phyloP scores from a whole-genome alignment of 2,888 invertebrate species.

The Tuta absoluta region DNA sequence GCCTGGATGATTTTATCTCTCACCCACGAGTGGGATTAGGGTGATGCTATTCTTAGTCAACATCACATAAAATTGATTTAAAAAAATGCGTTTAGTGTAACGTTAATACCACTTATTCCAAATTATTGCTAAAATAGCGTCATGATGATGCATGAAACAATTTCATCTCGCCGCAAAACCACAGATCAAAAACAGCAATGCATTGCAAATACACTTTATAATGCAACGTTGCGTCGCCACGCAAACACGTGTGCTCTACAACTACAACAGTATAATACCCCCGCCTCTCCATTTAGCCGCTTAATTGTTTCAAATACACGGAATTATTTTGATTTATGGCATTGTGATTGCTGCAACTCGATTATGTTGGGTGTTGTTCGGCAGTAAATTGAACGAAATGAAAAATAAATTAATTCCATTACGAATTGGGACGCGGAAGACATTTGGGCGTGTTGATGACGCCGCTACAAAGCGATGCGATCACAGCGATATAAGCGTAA shows the following conservation, averaged over 20 bases:
- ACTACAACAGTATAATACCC: slow-evolving; percentile 24
- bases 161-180: background rate
- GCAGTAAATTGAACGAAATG: slow-evolving; percentile 74
- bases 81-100: too few relatives aligned
- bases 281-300: slow-evolving; percentile 61
- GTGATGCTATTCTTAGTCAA: too few relatives aligned
- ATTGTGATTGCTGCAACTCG: slow-evolving; percentile 78
- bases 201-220: background rate
- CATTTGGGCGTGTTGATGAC: slow-evolving; percentile 45
- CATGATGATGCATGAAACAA: background rate
- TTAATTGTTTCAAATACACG: slow-evolving; percentile 72
- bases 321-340: slow-evolving; percentile 80
- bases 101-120: too few relatives aligned
- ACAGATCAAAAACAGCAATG: slow-evolving; percentile 11
- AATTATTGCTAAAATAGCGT: too few relatives aligned
- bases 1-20: too few relatives aligned
- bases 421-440: slow-evolving; percentile 50
- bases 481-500: slow-evolving; percentile 26
- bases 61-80: too few relatives aligned
- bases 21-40: too few relatives aligned
- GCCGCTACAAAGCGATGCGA: slow-evolving; percentile 36
- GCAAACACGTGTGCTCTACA: slow-evolving; percentile 31
- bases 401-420: slow-evolving; percentile 70
- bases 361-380: slow-evolving; percentile 68
- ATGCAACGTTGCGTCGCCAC: background rate